Conservation (phyloP, 1,140 invertebrate genomes). For the Bombus sylvicola region DNA sequence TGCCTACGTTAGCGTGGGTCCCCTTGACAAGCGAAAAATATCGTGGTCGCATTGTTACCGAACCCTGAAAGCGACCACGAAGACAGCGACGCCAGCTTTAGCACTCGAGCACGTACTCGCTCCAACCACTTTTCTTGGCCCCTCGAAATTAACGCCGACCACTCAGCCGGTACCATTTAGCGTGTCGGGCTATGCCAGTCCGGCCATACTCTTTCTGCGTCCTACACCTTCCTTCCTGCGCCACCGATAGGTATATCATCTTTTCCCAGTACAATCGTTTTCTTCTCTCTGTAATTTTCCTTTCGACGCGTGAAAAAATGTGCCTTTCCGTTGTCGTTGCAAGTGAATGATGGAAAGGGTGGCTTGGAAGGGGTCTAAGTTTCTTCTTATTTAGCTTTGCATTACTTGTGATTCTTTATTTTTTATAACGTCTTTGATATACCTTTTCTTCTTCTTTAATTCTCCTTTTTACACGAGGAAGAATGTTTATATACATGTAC, state of each 20-base stretch:
- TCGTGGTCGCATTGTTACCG: slow-evolving; percentile 59
- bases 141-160: slow-evolving; percentile 69
- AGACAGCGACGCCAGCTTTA: slow-evolving; percentile 49
- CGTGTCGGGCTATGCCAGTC: slow-evolving; percentile 30
- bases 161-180: slow-evolving; percentile 64
- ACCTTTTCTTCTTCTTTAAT: no score
- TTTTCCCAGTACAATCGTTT: not conserved
- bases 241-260: slow-evolving; percentile 29
- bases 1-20: slow-evolving; percentile 22
- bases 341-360: not conserved
- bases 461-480: no score
- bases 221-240: not conserved
- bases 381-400: not conserved
- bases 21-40: slow-evolving; percentile 34
- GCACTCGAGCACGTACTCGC: slow-evolving; percentile 68
- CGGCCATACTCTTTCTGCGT: slow-evolving; percentile 2
- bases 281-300: slow-evolving; percentile 23
- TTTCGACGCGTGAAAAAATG: not conserved
- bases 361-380: no score
- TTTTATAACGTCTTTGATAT: no score
- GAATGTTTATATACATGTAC: no score
- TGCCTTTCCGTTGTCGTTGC: not conserved
- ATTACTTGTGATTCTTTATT: not conserved
- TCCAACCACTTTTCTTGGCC: slow-evolving; percentile 57
- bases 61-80: slow-evolving; percentile 61